Conservation (phyloP, 2,113 vertebrate species). For the Nothobranchius kuhntae region DNA sequence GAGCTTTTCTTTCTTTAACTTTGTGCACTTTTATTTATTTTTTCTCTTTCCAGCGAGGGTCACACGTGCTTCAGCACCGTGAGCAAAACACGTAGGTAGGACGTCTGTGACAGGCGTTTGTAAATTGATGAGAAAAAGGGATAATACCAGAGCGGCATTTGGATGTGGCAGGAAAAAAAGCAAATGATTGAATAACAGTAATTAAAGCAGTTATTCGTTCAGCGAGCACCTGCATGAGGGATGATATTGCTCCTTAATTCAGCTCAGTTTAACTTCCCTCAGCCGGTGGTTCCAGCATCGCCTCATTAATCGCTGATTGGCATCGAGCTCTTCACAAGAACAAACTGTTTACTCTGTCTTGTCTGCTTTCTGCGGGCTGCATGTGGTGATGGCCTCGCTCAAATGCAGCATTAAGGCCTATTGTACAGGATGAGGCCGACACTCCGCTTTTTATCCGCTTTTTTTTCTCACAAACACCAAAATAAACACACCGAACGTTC, state of each 20-base stretch:
- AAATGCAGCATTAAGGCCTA: slow-evolving; percentile 65
- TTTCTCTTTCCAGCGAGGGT: slow-evolving; percentile 59
- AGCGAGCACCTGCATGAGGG: slow-evolving; percentile 93
- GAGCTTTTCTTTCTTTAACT: slow-evolving; percentile 71
- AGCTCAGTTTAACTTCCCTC: slow-evolving; percentile 85
- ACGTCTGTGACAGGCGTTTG: slow-evolving; percentile 88
- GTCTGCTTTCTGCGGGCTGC: slow-evolving; percentile 72
- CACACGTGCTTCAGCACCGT: slow-evolving; percentile 70
- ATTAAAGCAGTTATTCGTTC: slow-evolving; percentile 99
- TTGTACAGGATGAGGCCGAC: slow-evolving; percentile 51
- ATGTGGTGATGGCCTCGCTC: slow-evolving; percentile 49
- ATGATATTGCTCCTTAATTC: slow-evolving; percentile 85
- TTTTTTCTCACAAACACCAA: slow-evolving; percentile 21
- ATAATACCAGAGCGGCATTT: slow-evolving; percentile 93
- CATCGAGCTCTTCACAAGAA: slow-evolving; percentile 80
- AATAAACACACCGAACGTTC: neutral
- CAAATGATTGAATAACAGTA: slow-evolving; percentile 99
- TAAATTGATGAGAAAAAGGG: slow-evolving; percentile 92
- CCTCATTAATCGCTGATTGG: slow-evolving; percentile 87
- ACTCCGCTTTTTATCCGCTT: slow-evolving; percentile 21
- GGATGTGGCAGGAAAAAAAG: slow-evolving; percentile 76
- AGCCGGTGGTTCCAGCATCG: slow-evolving; percentile 79
- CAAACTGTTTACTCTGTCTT: slow-evolving; percentile 83
- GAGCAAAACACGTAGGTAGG: slow-evolving; percentile 82
- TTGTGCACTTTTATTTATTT: slow-evolving; percentile 55